Conservation (phyloP, 2,888 invertebrate genomes). For the Epicampocera succincta region DNA sequence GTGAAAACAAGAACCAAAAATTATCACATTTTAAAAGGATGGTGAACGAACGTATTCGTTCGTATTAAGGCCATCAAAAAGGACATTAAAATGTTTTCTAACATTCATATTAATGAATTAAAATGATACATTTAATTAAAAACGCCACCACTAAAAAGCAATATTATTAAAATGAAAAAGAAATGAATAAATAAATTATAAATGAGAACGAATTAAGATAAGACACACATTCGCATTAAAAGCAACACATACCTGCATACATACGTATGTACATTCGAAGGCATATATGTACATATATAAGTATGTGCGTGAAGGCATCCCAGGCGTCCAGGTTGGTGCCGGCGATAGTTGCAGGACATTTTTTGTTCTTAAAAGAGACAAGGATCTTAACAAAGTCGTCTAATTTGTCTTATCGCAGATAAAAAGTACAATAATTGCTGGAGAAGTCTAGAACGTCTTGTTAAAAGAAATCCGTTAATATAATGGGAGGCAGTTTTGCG, state of each 20-base stretch:
- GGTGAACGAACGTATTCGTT: too few relatives aligned
- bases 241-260: not conserved
- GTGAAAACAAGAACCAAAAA: conserved; percentile 44
- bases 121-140: conserved; percentile 67
- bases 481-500: too few relatives aligned
- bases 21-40: conserved; percentile 44
- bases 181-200: conserved; percentile 41
- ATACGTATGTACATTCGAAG: not conserved
- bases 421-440: too few relatives aligned
- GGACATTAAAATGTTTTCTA: conserved; percentile 60
- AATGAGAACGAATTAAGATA: conserved; percentile 56
- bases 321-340: too few relatives aligned
- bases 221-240: too few relatives aligned
- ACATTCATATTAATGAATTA: conserved; percentile 55
- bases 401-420: too few relatives aligned
- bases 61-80: conserved; percentile 49
- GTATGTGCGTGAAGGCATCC: too few relatives aligned
- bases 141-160: conserved; percentile 67
- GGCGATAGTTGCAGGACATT: too few relatives aligned
- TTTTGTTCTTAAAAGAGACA: too few relatives aligned
- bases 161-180: conserved; percentile 58
- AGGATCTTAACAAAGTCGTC: too few relatives aligned
- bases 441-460: too few relatives aligned
- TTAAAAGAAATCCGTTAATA: too few relatives aligned
- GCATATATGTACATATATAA: not conserved